phyloP scores from a whole-genome alignment of 2,888 invertebrate species.

The Lacanobia wlatinum region DNA sequence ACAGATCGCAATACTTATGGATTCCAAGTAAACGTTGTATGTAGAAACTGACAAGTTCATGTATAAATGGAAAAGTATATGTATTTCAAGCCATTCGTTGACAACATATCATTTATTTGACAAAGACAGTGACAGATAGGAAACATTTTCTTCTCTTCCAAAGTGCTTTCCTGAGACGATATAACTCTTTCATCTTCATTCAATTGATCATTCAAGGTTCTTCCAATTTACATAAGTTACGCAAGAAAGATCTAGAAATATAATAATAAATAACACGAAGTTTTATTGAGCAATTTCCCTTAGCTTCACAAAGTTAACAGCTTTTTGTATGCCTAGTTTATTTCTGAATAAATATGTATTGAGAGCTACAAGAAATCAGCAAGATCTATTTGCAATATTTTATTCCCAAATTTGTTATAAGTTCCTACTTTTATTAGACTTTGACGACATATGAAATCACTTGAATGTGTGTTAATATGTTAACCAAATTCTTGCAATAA shows the following conservation, averaged over 20 bases:
- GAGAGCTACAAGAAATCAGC: not conserved
- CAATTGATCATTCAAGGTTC: conserved; percentile 26
- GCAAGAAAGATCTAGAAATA: conserved; percentile 5
- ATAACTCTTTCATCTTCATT: conserved; percentile 37
- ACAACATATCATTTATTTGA: conserved; percentile 26
- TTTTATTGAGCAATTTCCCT: conserved; percentile 15
- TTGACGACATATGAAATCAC: too few relatives aligned
- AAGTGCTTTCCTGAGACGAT: conserved; percentile 9
- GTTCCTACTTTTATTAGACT: not conserved
- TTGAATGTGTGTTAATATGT: too few relatives aligned
- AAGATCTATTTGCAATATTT: not conserved
- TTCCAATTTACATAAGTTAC: conserved; percentile 35
- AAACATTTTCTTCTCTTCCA: conserved; percentile 5
- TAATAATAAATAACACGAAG: conserved; percentile 6
- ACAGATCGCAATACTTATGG: conserved; percentile 5
- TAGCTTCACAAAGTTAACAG: conserved; percentile 22
- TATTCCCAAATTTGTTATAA: not conserved
- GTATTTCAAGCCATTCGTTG: not conserved
- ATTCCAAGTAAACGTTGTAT: not conserved
- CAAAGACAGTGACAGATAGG: conserved; percentile 7
- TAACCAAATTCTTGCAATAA: too few relatives aligned
- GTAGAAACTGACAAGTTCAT: not conserved
- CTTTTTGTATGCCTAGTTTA: conserved; percentile 25
- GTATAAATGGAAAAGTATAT: not conserved
- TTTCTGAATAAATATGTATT: conserved; percentile 15